These are phyloP conservation scores for Poicephalus gulielmi DNA, from an alignment of 2,113 vertebrate genomes.

Conservation along the genomic window DNA sequence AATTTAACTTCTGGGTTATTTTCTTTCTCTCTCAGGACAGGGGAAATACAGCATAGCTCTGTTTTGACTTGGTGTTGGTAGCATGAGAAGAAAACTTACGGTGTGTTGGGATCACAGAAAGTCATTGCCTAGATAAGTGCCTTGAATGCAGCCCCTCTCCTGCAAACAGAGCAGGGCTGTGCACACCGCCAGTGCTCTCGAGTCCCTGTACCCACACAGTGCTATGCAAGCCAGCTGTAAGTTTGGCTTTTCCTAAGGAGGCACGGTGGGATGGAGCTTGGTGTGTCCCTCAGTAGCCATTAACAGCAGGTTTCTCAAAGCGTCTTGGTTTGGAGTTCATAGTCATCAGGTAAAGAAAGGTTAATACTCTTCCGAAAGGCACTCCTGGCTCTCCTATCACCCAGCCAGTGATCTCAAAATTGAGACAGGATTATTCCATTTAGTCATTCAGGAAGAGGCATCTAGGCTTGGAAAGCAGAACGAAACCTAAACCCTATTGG, in stretches of 20 bases:
- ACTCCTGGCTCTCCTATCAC: not conserved
- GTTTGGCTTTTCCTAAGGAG: not conserved
- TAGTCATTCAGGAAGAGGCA: not conserved
- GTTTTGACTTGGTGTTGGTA: not conserved
- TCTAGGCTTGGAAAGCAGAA: not conserved
- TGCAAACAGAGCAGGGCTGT: not conserved
- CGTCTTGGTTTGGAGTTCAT: not conserved
- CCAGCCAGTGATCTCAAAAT: not conserved
- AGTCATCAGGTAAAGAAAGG: not conserved
- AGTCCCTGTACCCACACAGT: not conserved
- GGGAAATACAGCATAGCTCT: not conserved
- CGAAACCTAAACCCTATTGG: not conserved
- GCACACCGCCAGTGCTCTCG: accelerated
- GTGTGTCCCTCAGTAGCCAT: not conserved
- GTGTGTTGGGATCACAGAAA: not conserved
- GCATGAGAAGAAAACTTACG: not conserved
- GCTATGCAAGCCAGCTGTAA: not conserved
- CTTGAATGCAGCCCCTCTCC: not conserved
- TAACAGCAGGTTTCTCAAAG: not conserved
- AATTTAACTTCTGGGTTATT: not conserved
- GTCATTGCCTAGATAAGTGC: not conserved
- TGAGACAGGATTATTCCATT: not conserved
- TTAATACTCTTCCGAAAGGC: not conserved
- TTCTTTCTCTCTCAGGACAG: not conserved
- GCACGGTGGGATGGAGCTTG: not conserved